These are phyloP conservation scores for Spisula subtruncata DNA, from an alignment of 2,888 invertebrate genomes.

Conservation along the genomic window DNA sequence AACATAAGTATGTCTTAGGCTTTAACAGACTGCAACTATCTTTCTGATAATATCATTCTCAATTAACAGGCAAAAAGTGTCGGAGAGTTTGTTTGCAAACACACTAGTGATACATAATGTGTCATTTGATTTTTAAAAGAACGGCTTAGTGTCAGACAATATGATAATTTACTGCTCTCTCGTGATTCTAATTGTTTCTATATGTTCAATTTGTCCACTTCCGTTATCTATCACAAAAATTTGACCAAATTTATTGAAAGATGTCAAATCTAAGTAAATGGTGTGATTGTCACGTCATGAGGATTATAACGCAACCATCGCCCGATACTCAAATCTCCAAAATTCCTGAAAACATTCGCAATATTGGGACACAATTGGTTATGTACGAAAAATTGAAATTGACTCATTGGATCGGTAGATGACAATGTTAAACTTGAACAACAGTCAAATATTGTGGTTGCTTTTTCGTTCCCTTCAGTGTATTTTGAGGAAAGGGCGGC, in stretches of 20 bases:
- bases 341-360: background rate
- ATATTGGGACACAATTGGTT: background rate
- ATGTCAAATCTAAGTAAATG: constrained; percentile 34
- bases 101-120: constrained; percentile 48
- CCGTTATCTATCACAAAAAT: constrained; percentile 29
- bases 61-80: constrained; percentile 45
- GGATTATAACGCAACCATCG: constrained; percentile 33
- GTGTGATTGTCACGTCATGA: constrained; percentile 41
- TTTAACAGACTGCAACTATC: constrained; percentile 26
- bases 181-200: constrained; percentile 14
- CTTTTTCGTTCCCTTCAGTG: no score
- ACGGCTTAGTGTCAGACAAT: constrained; percentile 53
- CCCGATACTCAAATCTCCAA: background rate
- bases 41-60: constrained; percentile 4
- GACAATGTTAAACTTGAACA: no score
- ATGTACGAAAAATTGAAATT: no score
- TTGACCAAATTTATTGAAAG: constrained; percentile 41
- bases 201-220: constrained; percentile 43
- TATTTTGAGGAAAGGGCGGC: no score
- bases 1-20: constrained; percentile 41
- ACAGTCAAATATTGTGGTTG: no score
- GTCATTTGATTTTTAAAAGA: constrained; percentile 36
- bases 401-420: no score
- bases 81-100: constrained; percentile 52
- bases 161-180: constrained; percentile 3